Base-by-base conservation (phyloP, 2,113 vertebrate species). In the Hippocampus guttulatus region DNA sequence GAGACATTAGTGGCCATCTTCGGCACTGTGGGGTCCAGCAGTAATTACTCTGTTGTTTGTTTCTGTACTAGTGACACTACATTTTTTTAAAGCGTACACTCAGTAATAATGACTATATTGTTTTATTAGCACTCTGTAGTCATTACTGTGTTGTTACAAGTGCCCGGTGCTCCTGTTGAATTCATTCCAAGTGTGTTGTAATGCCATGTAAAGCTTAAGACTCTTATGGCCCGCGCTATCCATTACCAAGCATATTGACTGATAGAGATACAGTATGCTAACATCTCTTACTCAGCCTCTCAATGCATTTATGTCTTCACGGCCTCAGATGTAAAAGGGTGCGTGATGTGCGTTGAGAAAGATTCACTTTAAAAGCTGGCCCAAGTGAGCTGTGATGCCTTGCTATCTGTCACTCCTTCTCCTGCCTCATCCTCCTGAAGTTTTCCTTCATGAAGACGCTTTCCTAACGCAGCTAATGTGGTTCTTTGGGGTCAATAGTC, bases 271-370 rank as follows among this genome's bases (percentile, higher is more conserved):
- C 23, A 45, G 40, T 64, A 64, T n/a, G 27, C 64, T 65, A 61
- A 25, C 68, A 20, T 69, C 61, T 62, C 33, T 70, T 75, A 49
- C 27, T 75, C 73, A 76, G 67, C 57, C 58, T 70, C 33, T 71
- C 15, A 58, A 58, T 0, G 23, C 20, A 45, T 27, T 16, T 2
- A 69, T 30, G 54, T 45, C 3, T 72, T 4, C 14, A 10, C 23
- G 30, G 66, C 51, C 62, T 61, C 45, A n/a, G 33, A 68, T 62
- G 68, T 65, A 49, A 70, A 67, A 41, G 30, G 58, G 14, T 16
- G 3, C 60, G 55, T 5, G 67, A 33, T 72, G 18, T 69, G 67
- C 68, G 68, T 55, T 64, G 9, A 77, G 51, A 27, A 62, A 78
- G 76, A 83, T 77, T 14, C 67, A 66, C 41, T 61, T 33, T 54